These are phyloP conservation scores for Sylvilagus bachmani DNA, from an alignment of 2,113 vertebrate species.

Conservation along the genomic window DNA sequence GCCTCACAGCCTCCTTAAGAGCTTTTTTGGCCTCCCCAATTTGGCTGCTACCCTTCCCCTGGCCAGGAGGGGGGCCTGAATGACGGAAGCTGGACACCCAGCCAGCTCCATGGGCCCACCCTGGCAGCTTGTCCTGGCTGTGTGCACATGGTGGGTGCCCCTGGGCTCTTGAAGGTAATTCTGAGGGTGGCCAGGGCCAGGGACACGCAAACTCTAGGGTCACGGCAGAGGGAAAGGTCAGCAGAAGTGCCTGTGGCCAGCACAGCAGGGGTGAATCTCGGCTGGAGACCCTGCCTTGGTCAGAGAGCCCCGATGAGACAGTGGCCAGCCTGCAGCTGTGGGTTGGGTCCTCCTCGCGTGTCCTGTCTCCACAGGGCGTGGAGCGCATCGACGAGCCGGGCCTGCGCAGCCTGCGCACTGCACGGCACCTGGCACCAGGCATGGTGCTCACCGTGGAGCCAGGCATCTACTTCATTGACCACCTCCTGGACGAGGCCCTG, in stretches of 20 bases:
- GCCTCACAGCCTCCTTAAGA: slow-evolving; percentile 21
- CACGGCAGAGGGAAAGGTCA: not conserved
- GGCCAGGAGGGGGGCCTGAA: not conserved
- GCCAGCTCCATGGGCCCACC: not conserved
- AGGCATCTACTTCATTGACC: slow-evolving; percentile 97
- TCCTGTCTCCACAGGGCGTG: slow-evolving; percentile 87
- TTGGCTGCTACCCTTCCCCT: not conserved
- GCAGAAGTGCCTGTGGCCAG: not conserved
- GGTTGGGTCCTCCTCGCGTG: too few relatives aligned
- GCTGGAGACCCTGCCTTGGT: not conserved
- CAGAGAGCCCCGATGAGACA: not conserved
- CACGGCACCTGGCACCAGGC: slow-evolving; percentile 90
- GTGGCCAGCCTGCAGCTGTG: not conserved
- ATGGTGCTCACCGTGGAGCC: slow-evolving; percentile 99
- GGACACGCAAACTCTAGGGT: not conserved
- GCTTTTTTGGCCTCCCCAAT: slow-evolving; percentile 63
- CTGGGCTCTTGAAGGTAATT: not conserved
- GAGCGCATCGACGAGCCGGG: slow-evolving; percentile 92
- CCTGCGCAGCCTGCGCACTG: slow-evolving; percentile 93
- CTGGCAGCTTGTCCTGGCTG: not conserved
- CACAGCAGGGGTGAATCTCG: not conserved
- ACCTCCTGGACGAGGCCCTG: slow-evolving; percentile 94
- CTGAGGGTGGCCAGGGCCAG: not conserved
- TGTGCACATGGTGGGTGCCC: not conserved
- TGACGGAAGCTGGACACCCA: not conserved